These are phyloP conservation scores for Aegithalos caudatus DNA, from an alignment of 2,113 vertebrate genomes.

Conservation along the genomic window DNA sequence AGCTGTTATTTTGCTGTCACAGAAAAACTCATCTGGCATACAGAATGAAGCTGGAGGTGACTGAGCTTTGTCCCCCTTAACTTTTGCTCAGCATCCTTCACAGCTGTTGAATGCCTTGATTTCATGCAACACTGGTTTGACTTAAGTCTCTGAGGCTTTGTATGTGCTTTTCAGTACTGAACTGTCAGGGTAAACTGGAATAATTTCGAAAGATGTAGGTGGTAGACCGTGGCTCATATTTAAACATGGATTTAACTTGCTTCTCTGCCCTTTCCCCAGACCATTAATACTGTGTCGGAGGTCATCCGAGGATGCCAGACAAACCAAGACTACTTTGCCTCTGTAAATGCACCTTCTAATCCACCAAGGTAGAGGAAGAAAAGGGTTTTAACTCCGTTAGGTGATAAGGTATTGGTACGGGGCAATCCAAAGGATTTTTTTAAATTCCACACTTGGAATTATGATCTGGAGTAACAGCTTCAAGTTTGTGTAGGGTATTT, in stretches of 20 bases:
- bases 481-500: fast-evolving
- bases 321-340: slow-evolving; percentile 98
- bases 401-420: neutral
- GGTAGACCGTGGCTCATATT: neutral
- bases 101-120: neutral
- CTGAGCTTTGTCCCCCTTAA: neutral
- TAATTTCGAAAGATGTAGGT: neutral
- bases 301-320: slow-evolving; percentile 94
- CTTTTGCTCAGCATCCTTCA: neutral
- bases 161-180: neutral
- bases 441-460: neutral
- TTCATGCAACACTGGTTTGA: neutral
- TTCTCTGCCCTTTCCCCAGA: slow-evolving; percentile 70
- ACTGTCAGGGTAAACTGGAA: neutral
- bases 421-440: neutral
- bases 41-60: neutral
- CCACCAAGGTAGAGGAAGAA: slow-evolving; percentile 85
- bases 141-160: neutral
- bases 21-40: neutral
- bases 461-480: fast-evolving
- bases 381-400: neutral
- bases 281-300: slow-evolving; percentile 98
- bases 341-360: slow-evolving; percentile 95
- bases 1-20: neutral
- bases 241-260: neutral